A percentile compares a stretch with the other conserved stretches of the same genome.
Conservation (phyloP, 2,888 invertebrate genomes). For the Athalia circularis region DNA sequence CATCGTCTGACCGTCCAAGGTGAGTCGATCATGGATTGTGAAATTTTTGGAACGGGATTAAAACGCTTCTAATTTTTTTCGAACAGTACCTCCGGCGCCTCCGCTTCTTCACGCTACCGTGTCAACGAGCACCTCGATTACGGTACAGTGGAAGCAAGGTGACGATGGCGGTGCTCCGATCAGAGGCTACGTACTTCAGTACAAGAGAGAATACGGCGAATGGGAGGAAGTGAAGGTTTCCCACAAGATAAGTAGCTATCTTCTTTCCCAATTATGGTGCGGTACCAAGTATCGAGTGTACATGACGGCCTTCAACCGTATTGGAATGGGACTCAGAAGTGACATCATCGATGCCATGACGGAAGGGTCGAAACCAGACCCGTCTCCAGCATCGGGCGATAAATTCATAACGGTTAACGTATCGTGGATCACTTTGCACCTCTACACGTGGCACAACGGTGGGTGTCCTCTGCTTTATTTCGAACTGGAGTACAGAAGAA, state of each 20-base stretch:
- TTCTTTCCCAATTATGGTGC: constrained; percentile 89
- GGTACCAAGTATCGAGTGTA: constrained; percentile 92
- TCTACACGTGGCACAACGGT: constrained; percentile 92
- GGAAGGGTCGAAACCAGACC: constrained; percentile 70
- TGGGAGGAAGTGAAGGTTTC: constrained; percentile 94
- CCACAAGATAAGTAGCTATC: constrained; percentile 86
- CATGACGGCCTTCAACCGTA: constrained; percentile 92
- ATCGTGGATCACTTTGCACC: constrained; percentile 89
- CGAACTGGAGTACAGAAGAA: constrained; percentile 83
- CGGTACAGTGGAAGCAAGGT: constrained; percentile 87
- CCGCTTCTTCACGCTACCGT: constrained; percentile 88
- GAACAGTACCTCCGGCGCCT: constrained; percentile 90
- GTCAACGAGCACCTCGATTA: constrained; percentile 88
- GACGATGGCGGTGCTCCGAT: constrained; percentile 83
- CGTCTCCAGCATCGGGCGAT: constrained; percentile 68
- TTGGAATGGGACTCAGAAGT: constrained; percentile 91
- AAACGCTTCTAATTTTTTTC: constrained; percentile 65
- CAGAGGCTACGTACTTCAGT: constrained; percentile 90
- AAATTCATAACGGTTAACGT: constrained; percentile 83
- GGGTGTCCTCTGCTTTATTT: constrained; percentile 92
- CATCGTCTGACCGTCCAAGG: constrained; percentile 81
- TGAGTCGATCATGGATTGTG: constrained; percentile 48
- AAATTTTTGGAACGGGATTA: background rate
- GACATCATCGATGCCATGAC: constrained; percentile 87
- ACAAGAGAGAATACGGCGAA: constrained; percentile 91